A percentile compares a stretch with the other conserved stretches of the same genome.
Conservation (phyloP, 2,888 invertebrate genomes). For the Ptycholaimellus sp. region DNA sequence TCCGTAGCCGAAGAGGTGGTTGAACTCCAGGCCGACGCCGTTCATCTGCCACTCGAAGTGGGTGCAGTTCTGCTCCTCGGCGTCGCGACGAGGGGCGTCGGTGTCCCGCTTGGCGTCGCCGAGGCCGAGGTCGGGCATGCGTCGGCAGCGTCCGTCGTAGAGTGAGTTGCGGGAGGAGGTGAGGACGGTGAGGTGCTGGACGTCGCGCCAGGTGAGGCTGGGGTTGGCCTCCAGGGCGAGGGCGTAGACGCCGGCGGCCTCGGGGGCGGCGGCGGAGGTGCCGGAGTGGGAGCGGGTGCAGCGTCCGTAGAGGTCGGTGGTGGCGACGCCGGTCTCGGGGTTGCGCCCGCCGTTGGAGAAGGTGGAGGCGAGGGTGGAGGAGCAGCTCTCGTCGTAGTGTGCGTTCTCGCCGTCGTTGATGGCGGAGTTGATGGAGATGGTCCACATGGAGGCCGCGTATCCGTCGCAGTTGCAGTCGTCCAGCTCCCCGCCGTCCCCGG, state of each 20-base stretch:
- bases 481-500: slow-evolving; percentile 79
- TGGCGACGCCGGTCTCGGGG: slow-evolving; percentile 91
- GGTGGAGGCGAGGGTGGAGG: slow-evolving; percentile 87
- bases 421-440: slow-evolving; percentile 93
- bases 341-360: slow-evolving; percentile 96
- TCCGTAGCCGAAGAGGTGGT: slow-evolving; percentile 93
- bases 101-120: no score
- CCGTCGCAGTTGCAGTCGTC: slow-evolving; percentile 99
- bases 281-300: slow-evolving; percentile 97
- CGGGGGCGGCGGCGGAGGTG: slow-evolving; percentile 87
- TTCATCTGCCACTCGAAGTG: slow-evolving; percentile 89
- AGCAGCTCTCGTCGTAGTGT: slow-evolving; percentile 95
- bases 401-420: slow-evolving; percentile 99
- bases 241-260: slow-evolving; percentile 93
- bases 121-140: slow-evolving; percentile 19
- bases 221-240: slow-evolving; percentile 86
- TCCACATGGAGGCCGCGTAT: slow-evolving; percentile 99
- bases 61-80: slow-evolving; percentile 15
- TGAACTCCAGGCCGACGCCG: slow-evolving; percentile 91
- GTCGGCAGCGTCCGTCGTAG: slow-evolving; percentile 66
- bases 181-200: slow-evolving; percentile 86
- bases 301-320: slow-evolving; percentile 90
- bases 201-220: slow-evolving; percentile 77
- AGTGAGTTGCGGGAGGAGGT: slow-evolving; percentile 92
- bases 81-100: not conserved